phyloP scores from a whole-genome alignment of 2,888 invertebrate species.

The Lapara coniferarum region DNA sequence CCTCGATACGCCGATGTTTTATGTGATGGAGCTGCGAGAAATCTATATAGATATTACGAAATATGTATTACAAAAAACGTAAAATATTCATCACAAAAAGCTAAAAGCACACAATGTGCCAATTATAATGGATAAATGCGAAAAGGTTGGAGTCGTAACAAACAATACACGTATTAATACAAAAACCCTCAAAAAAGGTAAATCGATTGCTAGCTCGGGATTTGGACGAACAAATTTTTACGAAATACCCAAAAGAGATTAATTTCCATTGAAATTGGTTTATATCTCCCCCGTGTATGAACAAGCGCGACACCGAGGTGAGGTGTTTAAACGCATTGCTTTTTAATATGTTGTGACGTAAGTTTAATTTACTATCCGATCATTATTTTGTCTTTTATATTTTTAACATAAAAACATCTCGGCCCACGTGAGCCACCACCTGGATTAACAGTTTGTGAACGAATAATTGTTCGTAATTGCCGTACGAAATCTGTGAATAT shows the following conservation, averaged over 20 bases:
- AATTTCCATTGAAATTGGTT: constrained; percentile 31
- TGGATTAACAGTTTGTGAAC: too few relatives aligned
- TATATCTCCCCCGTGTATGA: constrained; percentile 21
- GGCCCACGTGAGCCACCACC: too few relatives aligned
- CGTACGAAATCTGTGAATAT: too few relatives aligned
- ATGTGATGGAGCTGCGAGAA: too few relatives aligned
- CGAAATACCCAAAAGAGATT: constrained; percentile 26
- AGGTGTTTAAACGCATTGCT: constrained; percentile 13
- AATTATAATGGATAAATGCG: constrained; percentile 15
- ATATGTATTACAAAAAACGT: background rate
- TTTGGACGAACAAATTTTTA: constrained; percentile 25
- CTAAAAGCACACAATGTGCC: background rate
- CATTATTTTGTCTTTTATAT: background rate
- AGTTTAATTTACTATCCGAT: constrained; percentile 1
- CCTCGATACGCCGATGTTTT: too few relatives aligned
- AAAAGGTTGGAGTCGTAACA: constrained; percentile 14
- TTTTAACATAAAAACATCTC: background rate
- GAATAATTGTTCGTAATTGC: too few relatives aligned
- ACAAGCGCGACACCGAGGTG: background rate
- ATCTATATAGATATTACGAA: too few relatives aligned
- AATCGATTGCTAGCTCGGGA: constrained; percentile 25
- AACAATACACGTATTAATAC: constrained; percentile 20
- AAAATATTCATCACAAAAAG: background rate
- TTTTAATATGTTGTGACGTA: constrained; percentile 14
- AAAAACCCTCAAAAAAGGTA: constrained; percentile 15